These are phyloP conservation scores for Narcine bancroftii DNA, from an alignment of 2,113 vertebrate genomes.

Conservation along the genomic window DNA sequence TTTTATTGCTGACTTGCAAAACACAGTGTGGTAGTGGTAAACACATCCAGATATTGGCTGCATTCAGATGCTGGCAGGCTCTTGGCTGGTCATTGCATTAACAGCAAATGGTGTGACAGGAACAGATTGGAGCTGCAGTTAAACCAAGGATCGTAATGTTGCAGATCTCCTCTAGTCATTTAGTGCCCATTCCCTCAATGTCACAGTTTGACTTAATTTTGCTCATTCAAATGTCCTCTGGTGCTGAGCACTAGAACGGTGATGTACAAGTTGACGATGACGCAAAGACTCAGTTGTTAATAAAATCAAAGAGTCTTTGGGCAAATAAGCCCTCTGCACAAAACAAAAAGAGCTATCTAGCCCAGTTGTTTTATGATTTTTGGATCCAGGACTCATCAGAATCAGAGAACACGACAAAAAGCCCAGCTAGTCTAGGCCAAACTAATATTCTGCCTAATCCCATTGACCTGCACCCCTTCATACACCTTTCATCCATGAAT, in stretches of 20 bases:
- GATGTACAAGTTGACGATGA: neutral
- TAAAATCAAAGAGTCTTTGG: too few relatives aligned
- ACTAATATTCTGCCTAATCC: too few relatives aligned
- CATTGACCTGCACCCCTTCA: too few relatives aligned
- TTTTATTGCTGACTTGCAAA: neutral
- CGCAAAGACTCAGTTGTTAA: neutral
- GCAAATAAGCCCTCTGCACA: too few relatives aligned
- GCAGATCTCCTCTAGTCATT: neutral
- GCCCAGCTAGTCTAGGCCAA: too few relatives aligned
- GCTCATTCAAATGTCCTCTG: neutral
- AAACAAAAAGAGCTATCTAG: too few relatives aligned
- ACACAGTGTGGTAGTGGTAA: neutral
- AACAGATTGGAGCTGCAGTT: neutral
- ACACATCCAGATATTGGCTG: neutral
- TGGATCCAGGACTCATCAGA: too few relatives aligned
- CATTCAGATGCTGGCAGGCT: neutral
- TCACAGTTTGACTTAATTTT: neutral
- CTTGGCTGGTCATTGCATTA: neutral
- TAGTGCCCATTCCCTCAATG: conserved; percentile 7
- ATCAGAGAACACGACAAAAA: too few relatives aligned
- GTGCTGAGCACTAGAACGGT: neutral
- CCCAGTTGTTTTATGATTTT: too few relatives aligned
- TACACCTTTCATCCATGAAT: too few relatives aligned
- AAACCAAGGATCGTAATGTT: neutral
- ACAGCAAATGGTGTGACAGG: conserved; percentile 10